phyloP scores from a whole-genome alignment of 2,113 vertebrate species.

The Phalacrocorax brasilianus region DNA sequence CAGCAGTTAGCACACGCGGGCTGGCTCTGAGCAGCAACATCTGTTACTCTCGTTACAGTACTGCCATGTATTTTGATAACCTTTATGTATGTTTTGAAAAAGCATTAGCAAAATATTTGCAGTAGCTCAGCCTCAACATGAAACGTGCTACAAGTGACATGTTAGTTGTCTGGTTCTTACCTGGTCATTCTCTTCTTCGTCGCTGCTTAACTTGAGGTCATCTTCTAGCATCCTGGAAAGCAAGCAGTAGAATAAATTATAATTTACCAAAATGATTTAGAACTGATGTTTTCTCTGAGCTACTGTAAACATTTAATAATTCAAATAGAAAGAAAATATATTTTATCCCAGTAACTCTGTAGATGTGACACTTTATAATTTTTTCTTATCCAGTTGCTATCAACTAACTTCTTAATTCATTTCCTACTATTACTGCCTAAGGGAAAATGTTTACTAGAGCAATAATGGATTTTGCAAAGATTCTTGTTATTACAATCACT shows the following conservation, averaged over 20 bases:
- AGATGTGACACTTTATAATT: background rate
- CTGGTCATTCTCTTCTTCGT: conserved; percentile 81
- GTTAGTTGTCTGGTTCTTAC: conserved; percentile 55
- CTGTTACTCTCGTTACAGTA: conserved; percentile 69
- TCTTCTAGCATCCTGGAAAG: conserved; percentile 82
- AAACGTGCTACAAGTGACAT: conserved; percentile 38
- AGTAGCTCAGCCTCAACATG: conserved; percentile 24
- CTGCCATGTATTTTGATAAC: conserved; percentile 65
- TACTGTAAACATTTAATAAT: background rate
- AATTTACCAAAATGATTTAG: background rate
- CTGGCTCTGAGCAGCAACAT: conserved; percentile 59
- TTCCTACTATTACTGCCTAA: background rate
- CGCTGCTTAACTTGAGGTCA: conserved; percentile 83
- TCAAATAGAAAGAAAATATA: background rate
- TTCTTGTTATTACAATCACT: conserved; percentile 9
- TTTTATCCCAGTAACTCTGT: background rate
- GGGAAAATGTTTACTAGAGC: conserved; percentile 7
- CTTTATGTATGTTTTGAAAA: conserved; percentile 50
- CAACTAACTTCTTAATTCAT: conserved; percentile 12
- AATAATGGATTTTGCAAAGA: conserved; percentile 20
- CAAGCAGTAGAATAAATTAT: conserved; percentile 16
- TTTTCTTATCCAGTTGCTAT: conserved; percentile 20
- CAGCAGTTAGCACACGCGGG: conserved; percentile 62
- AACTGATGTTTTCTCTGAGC: background rate
- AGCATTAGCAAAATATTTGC: conserved; percentile 64